phyloP scores from a whole-genome alignment of 2,113 vertebrate species.

The Hirundichthys speculiger region DNA sequence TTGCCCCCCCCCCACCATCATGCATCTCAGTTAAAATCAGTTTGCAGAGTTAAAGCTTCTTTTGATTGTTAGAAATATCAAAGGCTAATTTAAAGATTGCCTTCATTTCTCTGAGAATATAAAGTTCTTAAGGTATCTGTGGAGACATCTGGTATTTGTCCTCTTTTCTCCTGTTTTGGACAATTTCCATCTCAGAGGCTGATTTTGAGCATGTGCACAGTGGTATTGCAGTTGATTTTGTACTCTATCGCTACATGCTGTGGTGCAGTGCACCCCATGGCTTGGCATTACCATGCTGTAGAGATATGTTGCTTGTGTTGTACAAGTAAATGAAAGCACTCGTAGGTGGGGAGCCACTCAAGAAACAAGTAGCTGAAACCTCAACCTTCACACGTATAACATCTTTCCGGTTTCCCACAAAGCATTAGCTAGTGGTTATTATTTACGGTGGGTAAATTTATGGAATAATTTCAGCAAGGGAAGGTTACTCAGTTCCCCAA shows the following conservation, averaged over 20 bases:
- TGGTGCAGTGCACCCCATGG: conserved; percentile 53
- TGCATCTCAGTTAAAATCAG: conserved; percentile 48
- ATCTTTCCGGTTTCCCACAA: conserved; percentile 70
- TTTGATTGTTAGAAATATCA: conserved; percentile 43
- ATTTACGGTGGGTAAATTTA: conserved; percentile 86
- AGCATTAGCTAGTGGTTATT: conserved; percentile 79
- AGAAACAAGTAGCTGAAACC: conserved; percentile 57
- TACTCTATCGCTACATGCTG: conserved; percentile 62
- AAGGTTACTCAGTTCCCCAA: conserved; percentile 85
- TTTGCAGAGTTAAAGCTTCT: conserved; percentile 45
- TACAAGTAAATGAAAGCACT: conserved; percentile 45
- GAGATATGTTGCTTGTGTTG: conserved; percentile 46
- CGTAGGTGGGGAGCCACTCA: conserved; percentile 27
- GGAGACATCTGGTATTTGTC: conserved; percentile 56
- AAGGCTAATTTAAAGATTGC: conserved; percentile 54
- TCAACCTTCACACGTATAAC: conserved; percentile 69
- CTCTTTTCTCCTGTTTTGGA: conserved; percentile 28
- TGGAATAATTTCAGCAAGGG: conserved; percentile 81
- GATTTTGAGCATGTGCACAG: conserved; percentile 51
- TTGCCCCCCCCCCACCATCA: conserved; percentile 51
- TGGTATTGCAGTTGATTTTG: conserved; percentile 51
- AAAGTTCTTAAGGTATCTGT: conserved; percentile 10
- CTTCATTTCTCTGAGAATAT: conserved; percentile 26
- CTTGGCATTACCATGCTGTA: conserved; percentile 63
- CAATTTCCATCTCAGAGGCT: conserved; percentile 46